phyloP scores from a whole-genome alignment of 1,140 invertebrate genomes.

The Drosophila auraria region DNA sequence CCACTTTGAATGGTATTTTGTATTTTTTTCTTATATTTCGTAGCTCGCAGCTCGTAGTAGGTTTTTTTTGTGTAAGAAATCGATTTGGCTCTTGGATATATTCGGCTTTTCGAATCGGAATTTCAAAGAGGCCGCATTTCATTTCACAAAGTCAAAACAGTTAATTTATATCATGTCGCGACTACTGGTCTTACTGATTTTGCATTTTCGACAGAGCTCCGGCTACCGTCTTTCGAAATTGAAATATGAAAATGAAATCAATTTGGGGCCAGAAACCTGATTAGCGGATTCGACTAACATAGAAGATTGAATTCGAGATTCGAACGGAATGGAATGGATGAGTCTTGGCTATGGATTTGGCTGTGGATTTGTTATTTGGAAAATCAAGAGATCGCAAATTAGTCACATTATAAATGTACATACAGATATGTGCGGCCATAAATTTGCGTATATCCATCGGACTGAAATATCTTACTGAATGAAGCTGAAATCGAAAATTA shows the following conservation, averaged over 20 bases:
- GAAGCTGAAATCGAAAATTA: slow-evolving; percentile 55
- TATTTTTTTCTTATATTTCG: slow-evolving; percentile 14
- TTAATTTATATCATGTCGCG: slow-evolving; percentile 85
- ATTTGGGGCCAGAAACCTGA: slow-evolving; percentile 74
- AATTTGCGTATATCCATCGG: slow-evolving; percentile 61
- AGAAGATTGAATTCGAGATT: slow-evolving; percentile 33
- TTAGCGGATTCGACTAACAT: slow-evolving; percentile 49
- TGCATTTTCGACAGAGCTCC: slow-evolving; percentile 74
- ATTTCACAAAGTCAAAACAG: slow-evolving; percentile 85
- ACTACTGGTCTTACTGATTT: slow-evolving; percentile 85
- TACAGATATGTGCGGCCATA: slow-evolving; percentile 66
- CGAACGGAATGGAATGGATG: slow-evolving; percentile 20
- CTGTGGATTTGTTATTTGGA: slow-evolving; percentile 19
- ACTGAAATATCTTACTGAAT: slow-evolving; percentile 63
- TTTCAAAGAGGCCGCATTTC: slow-evolving; percentile 81
- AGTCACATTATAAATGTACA: slow-evolving; percentile 79
- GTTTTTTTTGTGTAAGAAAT: slow-evolving; percentile 62
- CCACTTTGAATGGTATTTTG: slow-evolving; percentile 69
- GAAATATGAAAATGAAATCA: slow-evolving; percentile 84
- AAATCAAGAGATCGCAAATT: slow-evolving; percentile 65
- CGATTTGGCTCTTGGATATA: slow-evolving; percentile 53
- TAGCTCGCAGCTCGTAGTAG: slow-evolving; percentile 15
- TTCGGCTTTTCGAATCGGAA: slow-evolving; percentile 58
- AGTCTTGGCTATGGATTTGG: background rate
- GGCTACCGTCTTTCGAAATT: slow-evolving; percentile 72